Base-by-base conservation (phyloP, 2,888 invertebrate genomes). In the Eilema caniola region DNA sequence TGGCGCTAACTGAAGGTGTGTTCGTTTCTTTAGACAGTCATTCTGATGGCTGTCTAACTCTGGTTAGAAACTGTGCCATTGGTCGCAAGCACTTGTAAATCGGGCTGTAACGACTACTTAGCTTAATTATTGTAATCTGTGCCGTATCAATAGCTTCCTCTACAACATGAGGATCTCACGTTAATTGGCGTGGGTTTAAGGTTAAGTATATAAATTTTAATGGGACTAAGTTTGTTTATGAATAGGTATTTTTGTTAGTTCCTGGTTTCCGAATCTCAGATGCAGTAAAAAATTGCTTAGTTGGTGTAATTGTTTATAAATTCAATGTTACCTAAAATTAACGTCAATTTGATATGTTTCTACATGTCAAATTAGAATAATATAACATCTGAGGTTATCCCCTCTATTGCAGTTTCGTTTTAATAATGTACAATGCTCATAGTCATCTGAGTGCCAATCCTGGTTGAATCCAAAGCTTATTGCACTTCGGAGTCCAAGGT, bases 1-100 rank as follows among this genome's bases (percentile, higher is more conserved):
- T 66, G 77, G 81, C 75, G 89, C 87, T 89, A 91, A 92, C 89
- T 89, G 85, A 66, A 66, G 81, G 80, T 75, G 83, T 77, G 83
- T 77, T 73, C 79, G 83, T 80, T 85, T 86, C 84, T 86, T 89
- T 88, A 84, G 80, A 75, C 79, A 83, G 79, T 75, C 76, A 82
- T 79, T n/a, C 25, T 57, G 24, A 60, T n/a, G n/a, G n/a, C n/a
- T n/a, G n/a, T n/a, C n/a, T n/a, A n/a, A n/a, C n/a, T n/a, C n/a
- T n/a, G n/a, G 47, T 28, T 14, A n/a, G 25, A 41, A 66, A 59
- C 79, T 76, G 72, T 70, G 69, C 64, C 74, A 70, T 75, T 59
- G 75, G 85, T 88, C 75, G 75, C 89, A 82, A 64, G 73, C 53
- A 53, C 73, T 75, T 87, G 90, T 83, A 75, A 90, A 90, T 83